Base-by-base conservation (phyloP, 2,113 vertebrate genomes). In the Petrocephalus zakoni region DNA sequence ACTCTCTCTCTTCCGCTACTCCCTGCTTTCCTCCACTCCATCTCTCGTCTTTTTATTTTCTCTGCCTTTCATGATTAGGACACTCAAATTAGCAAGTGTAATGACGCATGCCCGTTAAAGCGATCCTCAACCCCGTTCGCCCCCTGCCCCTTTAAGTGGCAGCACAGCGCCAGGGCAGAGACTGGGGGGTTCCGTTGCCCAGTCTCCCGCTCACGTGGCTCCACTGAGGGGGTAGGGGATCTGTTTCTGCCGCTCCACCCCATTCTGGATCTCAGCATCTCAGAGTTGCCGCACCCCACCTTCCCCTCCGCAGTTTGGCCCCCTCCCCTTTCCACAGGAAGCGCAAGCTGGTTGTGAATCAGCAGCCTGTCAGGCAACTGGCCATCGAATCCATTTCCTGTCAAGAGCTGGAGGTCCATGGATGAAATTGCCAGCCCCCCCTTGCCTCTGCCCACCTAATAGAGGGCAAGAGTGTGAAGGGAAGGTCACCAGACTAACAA, bases 1-100 rank as follows among this genome's bases (percentile, higher is more conserved):
- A 22, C 42, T 84, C 22, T 51, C 82, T 85, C 83, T 85, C 47
- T 52, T 52, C n/a, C 6, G 29, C 46, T 46, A 46, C 46, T 42
- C 46, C 19, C 46, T 49, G 17, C 42, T 49, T 49, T 83, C 19
- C 22, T 49, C 22, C 49, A 29, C 22, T 29, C 4, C 51, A 46
- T 34, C 51, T 53, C 11, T 58, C 25, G 34, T 9, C 37, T 68
- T 58, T 25, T 46, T 68, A n/a, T 37, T 61, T n/a, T n/a, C 15
- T 22, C 8, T 87, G 55, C 11, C 22, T 46, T 55, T 46, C 78
- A 85, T 49, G 17, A 64, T 85, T 88, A 22, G 53, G 88, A 64
- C 22, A 19, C 81, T 85, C 52, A 68, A 84, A 88, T 88, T 88
- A 88, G 81, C 88, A 88, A 88, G 78, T 84, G 55, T 88, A 88